Base-by-base conservation (phyloP, 2,888 invertebrate genomes). In the Ichneumoninae sp. region DNA sequence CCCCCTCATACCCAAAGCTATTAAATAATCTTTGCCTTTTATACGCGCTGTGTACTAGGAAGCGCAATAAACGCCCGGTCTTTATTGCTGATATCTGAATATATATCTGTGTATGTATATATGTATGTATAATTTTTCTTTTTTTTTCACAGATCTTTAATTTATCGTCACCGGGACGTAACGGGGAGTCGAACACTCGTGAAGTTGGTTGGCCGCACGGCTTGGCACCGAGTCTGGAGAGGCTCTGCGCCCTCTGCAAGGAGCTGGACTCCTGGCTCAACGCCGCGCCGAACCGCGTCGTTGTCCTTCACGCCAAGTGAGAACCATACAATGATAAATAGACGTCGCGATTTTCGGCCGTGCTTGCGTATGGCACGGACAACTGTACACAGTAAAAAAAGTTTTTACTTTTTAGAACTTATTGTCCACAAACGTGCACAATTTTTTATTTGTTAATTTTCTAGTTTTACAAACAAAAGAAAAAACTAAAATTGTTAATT, bases 241-340 rank as follows among this genome's bases (percentile, higher is more conserved):
- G 97, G 87, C 95, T 98, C 36, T 98, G 98, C 94, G 97, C 97
- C 86, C 96, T 98, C 81, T 98, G 98, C 95, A 98, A 98, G 94
- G 97, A 97, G 91, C 97, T 98, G 90, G 98, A 98, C 94, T 97
- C 97, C 91, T 98, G 98, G 98, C 95, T 98, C 74, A 96, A 97
- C 70, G 96, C 96, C 71, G 97, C 97, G 91, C 96, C 97, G 26
- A 97, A 97, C 93, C 96, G 98, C 92, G 97, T 98, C 87, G 97
- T 97, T 54, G 97, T 98, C 82, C 94, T 98, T 75, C 97, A 98
- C 91, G 97, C 98, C 89, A 97, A 97, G 97, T 97, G 94, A 95
- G 92, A 83, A 68, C 44, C 44, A 44, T 65, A 8, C 52, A 16
- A 47, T 47, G 1, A 47, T 47, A 47, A 13, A 47, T 26, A 54